Evolutionary conservation across 2,888 invertebrate genomes (phyloP).

Genomic region (Lasioglossum calceatum): DNA sequence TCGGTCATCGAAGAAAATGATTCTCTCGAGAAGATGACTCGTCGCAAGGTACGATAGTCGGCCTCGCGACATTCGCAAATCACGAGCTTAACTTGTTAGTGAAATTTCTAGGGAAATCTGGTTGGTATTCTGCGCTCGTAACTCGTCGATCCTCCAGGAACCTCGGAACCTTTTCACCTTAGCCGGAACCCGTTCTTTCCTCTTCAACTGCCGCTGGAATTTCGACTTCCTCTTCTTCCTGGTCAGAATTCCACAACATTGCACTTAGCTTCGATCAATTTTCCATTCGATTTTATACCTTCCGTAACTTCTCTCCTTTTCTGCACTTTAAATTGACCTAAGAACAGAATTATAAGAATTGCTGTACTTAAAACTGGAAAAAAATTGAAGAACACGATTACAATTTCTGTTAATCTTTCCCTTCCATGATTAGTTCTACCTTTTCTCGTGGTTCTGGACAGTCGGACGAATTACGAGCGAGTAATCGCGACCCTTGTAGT

Average conservation of each 20-base stretch:
- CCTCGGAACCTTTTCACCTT: too few species aligned
- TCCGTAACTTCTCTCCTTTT: neutral
- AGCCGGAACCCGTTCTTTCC: neutral
- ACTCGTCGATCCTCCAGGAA: constrained; percentile 37
- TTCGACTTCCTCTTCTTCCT: neutral
- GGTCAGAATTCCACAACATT: neutral
- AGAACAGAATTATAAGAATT: too few species aligned
- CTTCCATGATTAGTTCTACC: neutral
- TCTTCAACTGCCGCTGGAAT: neutral
- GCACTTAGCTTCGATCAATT: neutral
- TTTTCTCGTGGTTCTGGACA: neutral
- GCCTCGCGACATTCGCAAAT: constrained; percentile 22
- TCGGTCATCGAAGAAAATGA: constrained; percentile 18
- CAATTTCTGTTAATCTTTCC: neutral
- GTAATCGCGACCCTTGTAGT: constrained; percentile 39
- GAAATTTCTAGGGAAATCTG: constrained; percentile 21
- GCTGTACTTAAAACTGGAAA: too few species aligned
- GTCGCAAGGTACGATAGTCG: constrained; percentile 20
- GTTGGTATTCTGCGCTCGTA: constrained; percentile 26
- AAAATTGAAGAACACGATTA: neutral
- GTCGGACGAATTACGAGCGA: constrained; percentile 50
- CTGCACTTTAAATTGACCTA: neutral
- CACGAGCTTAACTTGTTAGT: constrained; percentile 51
- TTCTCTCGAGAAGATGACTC: constrained; percentile 1
- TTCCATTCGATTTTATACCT: neutral